phyloP scores from a whole-genome alignment of 2,113 vertebrate genomes.

The Notechis scutatus region DNA sequence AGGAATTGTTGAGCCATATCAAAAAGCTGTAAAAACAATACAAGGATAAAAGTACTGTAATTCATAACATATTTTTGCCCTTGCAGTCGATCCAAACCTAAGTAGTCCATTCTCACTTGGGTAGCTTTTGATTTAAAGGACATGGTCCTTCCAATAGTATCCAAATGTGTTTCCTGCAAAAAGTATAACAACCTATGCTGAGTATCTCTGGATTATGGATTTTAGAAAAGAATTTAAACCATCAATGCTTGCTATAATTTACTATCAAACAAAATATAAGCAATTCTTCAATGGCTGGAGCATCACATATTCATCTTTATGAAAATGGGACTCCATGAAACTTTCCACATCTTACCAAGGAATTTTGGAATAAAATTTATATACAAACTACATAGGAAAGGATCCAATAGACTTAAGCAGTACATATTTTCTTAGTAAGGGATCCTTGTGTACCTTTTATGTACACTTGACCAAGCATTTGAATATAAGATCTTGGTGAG shows the following conservation, averaged over 20 bases:
- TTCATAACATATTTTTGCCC: background rate
- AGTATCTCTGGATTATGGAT: background rate
- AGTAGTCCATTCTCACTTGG: background rate
- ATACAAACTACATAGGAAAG: background rate
- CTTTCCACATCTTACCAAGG: background rate
- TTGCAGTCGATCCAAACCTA: background rate
- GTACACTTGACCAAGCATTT: background rate
- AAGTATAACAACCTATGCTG: background rate
- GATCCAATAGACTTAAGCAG: background rate
- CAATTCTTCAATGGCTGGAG: background rate
- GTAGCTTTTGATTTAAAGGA: background rate
- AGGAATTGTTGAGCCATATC: background rate
- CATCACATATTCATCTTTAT: background rate
- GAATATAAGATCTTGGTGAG: background rate
- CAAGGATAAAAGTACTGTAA: background rate
- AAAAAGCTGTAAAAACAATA: background rate
- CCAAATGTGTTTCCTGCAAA: background rate
- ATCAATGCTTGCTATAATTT: background rate
- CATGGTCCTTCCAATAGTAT: background rate
- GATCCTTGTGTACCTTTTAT: background rate
- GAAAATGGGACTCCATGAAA: background rate
- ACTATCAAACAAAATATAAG: background rate
- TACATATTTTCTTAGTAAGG: background rate
- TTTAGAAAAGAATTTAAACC: background rate
- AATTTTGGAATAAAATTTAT: background rate